phyloP scores from a whole-genome alignment of 2,113 vertebrate species.

The Sinocyclocheilus grahami region DNA sequence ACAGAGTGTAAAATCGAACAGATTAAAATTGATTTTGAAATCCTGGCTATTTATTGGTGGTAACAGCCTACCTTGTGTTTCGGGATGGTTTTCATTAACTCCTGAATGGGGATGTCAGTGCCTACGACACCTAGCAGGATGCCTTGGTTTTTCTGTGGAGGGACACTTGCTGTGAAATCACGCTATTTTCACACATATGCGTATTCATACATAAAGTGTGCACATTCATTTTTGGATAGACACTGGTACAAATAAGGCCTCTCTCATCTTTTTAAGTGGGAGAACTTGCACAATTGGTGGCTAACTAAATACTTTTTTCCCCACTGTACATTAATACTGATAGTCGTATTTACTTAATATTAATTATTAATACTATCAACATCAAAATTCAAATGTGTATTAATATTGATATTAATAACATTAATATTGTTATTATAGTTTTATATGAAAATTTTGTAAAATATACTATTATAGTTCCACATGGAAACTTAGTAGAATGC shows the following conservation, averaged over 20 bases:
- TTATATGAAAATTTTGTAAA: too few relatives aligned
- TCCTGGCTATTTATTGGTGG: background rate
- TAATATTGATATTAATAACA: background rate
- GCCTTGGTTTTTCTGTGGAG: constrained; percentile 89
- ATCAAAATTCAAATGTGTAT: background rate
- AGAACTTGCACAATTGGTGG: too few relatives aligned
- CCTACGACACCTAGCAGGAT: constrained; percentile 98
- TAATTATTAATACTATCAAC: background rate
- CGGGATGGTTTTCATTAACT: constrained; percentile 95
- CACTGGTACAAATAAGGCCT: background rate
- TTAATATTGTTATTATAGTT: background rate
- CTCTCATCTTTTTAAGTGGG: too few relatives aligned
- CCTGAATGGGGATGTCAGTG: constrained; percentile 97
- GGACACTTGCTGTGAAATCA: constrained; percentile 28
- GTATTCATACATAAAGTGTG: background rate
- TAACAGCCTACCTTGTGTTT: constrained; percentile 90
- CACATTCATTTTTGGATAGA: background rate
- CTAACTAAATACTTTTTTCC: too few relatives aligned
- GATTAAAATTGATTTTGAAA: constrained; percentile 16
- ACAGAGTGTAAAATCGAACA: background rate
- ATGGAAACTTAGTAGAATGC: too few relatives aligned
- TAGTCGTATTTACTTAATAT: background rate
- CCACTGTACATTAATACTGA: background rate
- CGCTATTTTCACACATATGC: background rate
- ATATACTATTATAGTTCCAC: too few relatives aligned